phyloP scores from a whole-genome alignment of 1,140 invertebrate species.

The Chrysomallon squamiferum region DNA sequence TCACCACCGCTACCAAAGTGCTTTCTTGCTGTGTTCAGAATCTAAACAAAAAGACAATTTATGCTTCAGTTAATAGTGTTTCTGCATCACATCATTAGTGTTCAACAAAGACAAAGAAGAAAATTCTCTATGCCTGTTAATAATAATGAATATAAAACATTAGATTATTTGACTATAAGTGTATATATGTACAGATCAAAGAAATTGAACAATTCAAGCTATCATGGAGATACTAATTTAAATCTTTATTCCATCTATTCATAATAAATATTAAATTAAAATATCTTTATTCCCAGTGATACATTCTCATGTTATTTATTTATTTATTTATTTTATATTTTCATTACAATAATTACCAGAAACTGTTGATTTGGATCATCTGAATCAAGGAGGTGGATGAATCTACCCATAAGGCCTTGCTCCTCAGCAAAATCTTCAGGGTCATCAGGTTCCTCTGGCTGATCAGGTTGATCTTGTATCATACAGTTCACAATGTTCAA shows the following conservation, averaged over 20 bases:
- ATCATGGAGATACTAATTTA: too few species aligned
- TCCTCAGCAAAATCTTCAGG: conserved; percentile 97
- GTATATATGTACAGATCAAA: too few species aligned
- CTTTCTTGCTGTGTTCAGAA: conserved; percentile 78
- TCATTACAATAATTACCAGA: conserved; percentile 64
- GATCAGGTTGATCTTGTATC: conserved; percentile 81
- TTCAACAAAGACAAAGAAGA: not conserved
- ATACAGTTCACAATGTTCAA: conserved; percentile 84
- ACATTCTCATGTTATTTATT: too few species aligned
- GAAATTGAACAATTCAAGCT: too few species aligned
- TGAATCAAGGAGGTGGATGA: conserved; percentile 83
- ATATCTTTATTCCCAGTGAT: too few species aligned
- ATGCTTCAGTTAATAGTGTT: not conserved
- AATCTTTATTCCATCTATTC: too few species aligned
- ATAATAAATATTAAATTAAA: too few species aligned
- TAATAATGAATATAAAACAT: too few species aligned
- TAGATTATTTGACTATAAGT: too few species aligned
- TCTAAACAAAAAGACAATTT: conserved; percentile 64
- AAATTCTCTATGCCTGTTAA: too few species aligned
- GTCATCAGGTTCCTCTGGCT: conserved; percentile 76
- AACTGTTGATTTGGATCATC: conserved; percentile 91
- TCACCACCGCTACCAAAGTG: conserved; percentile 88
- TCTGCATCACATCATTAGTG: not conserved
- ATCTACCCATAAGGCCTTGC: conserved; percentile 86
- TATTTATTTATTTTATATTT: too few species aligned